These are phyloP conservation scores for Eristalinus sepulchralis DNA, from an alignment of 2,888 invertebrate species.

Conservation along the genomic window DNA sequence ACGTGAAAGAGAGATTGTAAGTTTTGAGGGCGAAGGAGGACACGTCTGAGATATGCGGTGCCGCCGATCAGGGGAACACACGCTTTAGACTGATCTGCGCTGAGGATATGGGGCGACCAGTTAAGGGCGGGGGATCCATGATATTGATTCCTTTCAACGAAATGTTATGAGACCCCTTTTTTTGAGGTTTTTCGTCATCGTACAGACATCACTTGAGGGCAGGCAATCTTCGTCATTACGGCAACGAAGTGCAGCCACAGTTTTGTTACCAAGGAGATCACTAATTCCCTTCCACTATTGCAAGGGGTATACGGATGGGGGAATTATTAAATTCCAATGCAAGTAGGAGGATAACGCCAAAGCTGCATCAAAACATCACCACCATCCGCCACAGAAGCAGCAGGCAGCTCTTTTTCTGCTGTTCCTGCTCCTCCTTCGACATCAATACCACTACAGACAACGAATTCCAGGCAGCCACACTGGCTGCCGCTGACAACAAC, in stretches of 20 bases:
- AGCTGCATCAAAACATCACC: slow-evolving; percentile 28
- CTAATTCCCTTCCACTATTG: slow-evolving; percentile 50
- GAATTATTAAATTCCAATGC: slow-evolving; percentile 71
- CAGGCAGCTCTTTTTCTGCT: neutral
- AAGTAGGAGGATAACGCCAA: slow-evolving; percentile 67
- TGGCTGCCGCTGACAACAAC: slow-evolving; percentile 64
- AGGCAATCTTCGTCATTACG: slow-evolving; percentile 67
- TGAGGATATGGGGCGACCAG: slow-evolving; percentile 52
- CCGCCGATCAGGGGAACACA: neutral
- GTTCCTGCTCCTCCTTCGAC: slow-evolving; percentile 50
- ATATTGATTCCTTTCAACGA: slow-evolving; percentile 60
- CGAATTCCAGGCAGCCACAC: slow-evolving; percentile 49
- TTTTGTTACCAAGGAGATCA: slow-evolving; percentile 31
- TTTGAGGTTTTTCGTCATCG: neutral
- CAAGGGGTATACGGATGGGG: slow-evolving; percentile 41
- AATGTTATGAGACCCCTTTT: slow-evolving; percentile 46
- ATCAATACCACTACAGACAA: slow-evolving; percentile 44
- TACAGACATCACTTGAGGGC: slow-evolving; percentile 47
- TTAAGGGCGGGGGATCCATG: slow-evolving; percentile 23
- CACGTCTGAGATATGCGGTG: slow-evolving; percentile 1
- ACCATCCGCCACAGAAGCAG: slow-evolving; percentile 2
- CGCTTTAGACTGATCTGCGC: slow-evolving; percentile 47
- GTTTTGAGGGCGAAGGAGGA: slow-evolving; percentile 26
- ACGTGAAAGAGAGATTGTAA: neutral
- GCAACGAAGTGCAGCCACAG: slow-evolving; percentile 70